phyloP scores from a whole-genome alignment of 1,140 invertebrate species.

The Aphaenogaster floridana region DNA sequence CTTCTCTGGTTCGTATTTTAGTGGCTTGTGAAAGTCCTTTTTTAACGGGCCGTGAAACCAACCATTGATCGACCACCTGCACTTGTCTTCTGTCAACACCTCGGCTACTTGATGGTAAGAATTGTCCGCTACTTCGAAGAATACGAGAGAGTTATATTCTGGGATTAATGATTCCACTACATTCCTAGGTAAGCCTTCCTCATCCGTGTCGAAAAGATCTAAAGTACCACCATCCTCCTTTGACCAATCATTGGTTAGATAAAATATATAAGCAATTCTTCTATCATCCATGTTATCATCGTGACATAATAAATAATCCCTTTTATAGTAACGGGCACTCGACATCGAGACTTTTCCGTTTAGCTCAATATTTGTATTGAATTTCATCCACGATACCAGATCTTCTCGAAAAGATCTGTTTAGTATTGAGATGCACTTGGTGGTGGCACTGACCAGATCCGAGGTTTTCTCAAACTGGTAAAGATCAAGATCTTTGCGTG shows the following conservation, averaged over 20 bases:
- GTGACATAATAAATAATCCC: slow-evolving; percentile 91
- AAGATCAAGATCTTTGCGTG: slow-evolving; percentile 89
- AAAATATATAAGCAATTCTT: slow-evolving; percentile 91
- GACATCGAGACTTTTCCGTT: slow-evolving; percentile 90
- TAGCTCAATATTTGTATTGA: slow-evolving; percentile 88
- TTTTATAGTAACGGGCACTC: slow-evolving; percentile 90
- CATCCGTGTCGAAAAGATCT: slow-evolving; percentile 89
- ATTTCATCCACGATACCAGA: slow-evolving; percentile 88
- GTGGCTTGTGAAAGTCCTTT: slow-evolving; percentile 23
- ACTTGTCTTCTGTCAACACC: slow-evolving; percentile 88
- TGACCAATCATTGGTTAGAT: slow-evolving; percentile 89
- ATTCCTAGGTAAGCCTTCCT: slow-evolving; percentile 87
- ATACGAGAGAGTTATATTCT: slow-evolving; percentile 90
- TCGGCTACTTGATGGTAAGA: slow-evolving; percentile 90
- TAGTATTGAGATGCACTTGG: slow-evolving; percentile 86
- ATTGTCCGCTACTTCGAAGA: slow-evolving; percentile 89
- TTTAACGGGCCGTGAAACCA: slow-evolving; percentile 90
- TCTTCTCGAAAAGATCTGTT: slow-evolving; percentile 88
- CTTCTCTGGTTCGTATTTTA: slow-evolving; percentile 55
- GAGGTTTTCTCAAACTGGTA: slow-evolving; percentile 91
- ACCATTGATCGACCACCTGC: slow-evolving; percentile 91
- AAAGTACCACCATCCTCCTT: slow-evolving; percentile 89
- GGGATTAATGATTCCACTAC: slow-evolving; percentile 88
- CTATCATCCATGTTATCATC: slow-evolving; percentile 91
- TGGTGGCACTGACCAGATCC: slow-evolving; percentile 88